These are phyloP conservation scores for Phrynosoma blainvillii DNA, from an alignment of 2,113 vertebrate species.

Conservation along the genomic window DNA sequence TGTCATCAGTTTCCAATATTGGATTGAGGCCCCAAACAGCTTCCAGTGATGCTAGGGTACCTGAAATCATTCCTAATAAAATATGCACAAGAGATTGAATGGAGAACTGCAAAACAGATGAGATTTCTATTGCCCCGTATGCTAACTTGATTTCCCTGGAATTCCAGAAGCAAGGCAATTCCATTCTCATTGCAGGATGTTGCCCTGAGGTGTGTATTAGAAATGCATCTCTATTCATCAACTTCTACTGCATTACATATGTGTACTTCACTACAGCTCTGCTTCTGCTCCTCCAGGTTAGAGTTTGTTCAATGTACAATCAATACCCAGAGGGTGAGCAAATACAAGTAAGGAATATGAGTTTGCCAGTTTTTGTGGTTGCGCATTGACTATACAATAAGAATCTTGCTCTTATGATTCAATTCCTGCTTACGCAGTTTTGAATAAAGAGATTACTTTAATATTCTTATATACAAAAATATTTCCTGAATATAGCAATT, in stretches of 20 bases:
- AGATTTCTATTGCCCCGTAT: slow-evolving; percentile 55
- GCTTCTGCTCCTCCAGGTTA: slow-evolving; percentile 51
- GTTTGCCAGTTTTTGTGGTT: slow-evolving; percentile 57
- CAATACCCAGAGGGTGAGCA: slow-evolving; percentile 45
- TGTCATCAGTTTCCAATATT: slow-evolving; percentile 33
- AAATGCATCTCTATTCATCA: slow-evolving; percentile 50
- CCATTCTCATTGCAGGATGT: slow-evolving; percentile 50
- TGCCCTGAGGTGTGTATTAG: slow-evolving; percentile 67
- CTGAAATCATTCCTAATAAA: slow-evolving; percentile 59
- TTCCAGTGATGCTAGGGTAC: slow-evolving; percentile 35
- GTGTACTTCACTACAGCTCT: slow-evolving; percentile 55
- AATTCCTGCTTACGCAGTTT: background rate
- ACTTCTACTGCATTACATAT: slow-evolving; percentile 57
- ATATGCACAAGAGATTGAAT: slow-evolving; percentile 53
- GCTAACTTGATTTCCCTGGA: slow-evolving; percentile 72
- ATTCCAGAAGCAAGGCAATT: slow-evolving; percentile 66
- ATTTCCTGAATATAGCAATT: background rate
- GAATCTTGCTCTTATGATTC: slow-evolving; percentile 48
- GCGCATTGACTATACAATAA: slow-evolving; percentile 22
- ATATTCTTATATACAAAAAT: slow-evolving; percentile 12
- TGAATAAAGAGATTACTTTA: slow-evolving; percentile 47
- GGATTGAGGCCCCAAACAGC: slow-evolving; percentile 25
- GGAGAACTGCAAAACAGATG: slow-evolving; percentile 63
- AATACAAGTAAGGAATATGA: slow-evolving; percentile 46
- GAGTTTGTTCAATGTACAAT: slow-evolving; percentile 57